Conservation (phyloP, 2,113 vertebrate species). For the Arizona elegans region DNA sequence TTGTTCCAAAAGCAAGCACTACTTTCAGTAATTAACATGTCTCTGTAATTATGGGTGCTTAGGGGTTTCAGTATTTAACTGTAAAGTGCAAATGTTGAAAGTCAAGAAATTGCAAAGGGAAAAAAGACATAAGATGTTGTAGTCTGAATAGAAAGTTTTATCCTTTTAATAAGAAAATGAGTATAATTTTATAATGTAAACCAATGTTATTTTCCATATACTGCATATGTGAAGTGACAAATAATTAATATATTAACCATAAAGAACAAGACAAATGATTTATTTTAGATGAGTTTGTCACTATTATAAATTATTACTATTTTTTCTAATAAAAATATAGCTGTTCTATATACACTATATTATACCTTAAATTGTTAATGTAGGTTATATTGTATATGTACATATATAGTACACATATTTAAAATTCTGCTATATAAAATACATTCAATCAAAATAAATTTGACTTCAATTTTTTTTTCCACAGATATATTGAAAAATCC, state of each 20-base stretch:
- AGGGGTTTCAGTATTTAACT: conserved; percentile 51
- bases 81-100: conserved; percentile 44
- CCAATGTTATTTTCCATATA: conserved; percentile 18
- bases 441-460: background rate
- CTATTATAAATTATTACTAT: background rate
- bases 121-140: conserved; percentile 47
- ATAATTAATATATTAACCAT: background rate
- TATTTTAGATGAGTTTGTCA: background rate
- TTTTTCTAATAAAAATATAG: background rate
- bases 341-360: background rate
- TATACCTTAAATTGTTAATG: background rate
- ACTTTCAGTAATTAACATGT: conserved; percentile 44
- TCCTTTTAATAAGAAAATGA: conserved; percentile 7
- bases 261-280: background rate
- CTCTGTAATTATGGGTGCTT: conserved; percentile 37
- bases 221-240: background rate
- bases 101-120: conserved; percentile 41
- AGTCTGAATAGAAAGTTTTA: conserved; percentile 23
- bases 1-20: conserved; percentile 43
- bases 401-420: background rate
- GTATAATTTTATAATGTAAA: conserved; percentile 22
- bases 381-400: background rate
- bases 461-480: background rate
- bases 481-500: background rate
- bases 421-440: background rate